Percentiles rank a stretch among this genome's conserved stretches.
phyloP scores from a whole-genome alignment of 2,888 invertebrate genomes.

The Parnassius apollo region DNA sequence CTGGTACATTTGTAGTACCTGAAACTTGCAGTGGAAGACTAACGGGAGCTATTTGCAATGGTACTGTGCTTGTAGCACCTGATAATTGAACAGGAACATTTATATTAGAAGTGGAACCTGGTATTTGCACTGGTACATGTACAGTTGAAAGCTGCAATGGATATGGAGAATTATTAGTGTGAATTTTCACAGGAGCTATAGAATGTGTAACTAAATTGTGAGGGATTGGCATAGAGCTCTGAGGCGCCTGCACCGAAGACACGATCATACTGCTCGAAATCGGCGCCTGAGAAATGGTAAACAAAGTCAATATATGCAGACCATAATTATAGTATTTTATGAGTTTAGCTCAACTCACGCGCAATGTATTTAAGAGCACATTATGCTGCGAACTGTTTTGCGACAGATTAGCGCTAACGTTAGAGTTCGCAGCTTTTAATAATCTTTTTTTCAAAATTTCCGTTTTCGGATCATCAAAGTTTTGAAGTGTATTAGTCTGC shows the following conservation, averaged over 20 bases:
- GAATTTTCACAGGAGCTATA: conserved; percentile 72
- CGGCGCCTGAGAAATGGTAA: conserved; percentile 69
- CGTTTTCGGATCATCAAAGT: conserved; percentile 75
- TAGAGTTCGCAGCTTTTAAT: conserved; percentile 63
- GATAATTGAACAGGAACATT: conserved; percentile 73
- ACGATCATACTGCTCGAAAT: conserved; percentile 77
- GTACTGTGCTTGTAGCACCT: conserved; percentile 60
- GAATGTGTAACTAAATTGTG: conserved; percentile 72
- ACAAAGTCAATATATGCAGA: conserved; percentile 53
- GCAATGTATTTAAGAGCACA: conserved; percentile 72
- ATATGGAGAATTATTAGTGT: conserved; percentile 62
- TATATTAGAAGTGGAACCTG: conserved; percentile 69
- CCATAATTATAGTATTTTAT: conserved; percentile 34
- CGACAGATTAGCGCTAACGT: conserved; percentile 53
- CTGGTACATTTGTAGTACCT: conserved; percentile 64
- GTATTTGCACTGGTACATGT: conserved; percentile 75
- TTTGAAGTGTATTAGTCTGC: conserved; percentile 77
- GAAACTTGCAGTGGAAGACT: conserved; percentile 72
- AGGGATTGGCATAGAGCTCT: conserved; percentile 70
- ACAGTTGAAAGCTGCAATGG: conserved; percentile 72
- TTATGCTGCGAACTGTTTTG: conserved; percentile 66
- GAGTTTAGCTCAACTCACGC: conserved; percentile 58
- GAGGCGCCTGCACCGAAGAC: conserved; percentile 71
- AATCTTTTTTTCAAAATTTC: conserved; percentile 79
- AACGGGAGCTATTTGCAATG: conserved; percentile 68